Evolutionary conservation across 1,140 invertebrate species (phyloP), one percentile per base, ranked within the genome.

Genomic region (Protaetia brevitarsis): DNA sequence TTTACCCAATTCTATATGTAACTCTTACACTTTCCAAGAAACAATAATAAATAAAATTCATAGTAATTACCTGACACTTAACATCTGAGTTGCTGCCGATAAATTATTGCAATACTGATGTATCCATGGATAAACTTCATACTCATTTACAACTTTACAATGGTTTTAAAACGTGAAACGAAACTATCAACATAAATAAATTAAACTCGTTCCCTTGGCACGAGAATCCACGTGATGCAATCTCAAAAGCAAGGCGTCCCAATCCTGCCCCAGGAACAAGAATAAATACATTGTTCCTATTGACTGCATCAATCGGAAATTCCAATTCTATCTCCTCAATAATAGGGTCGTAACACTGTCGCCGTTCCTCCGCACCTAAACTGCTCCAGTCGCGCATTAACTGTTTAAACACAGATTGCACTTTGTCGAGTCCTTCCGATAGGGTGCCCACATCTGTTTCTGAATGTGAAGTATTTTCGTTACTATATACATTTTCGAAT

Each of bases 201-300:
- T 94, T 96, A 80, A 96, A 98, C 82, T 99, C 97, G 77, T 99
- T 99, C 68, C 96, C 97, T 82, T 98, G 93, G 74, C 95, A 97
- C 5, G 84, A 86, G 78, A 91, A 99, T 3, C 96, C 97, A 36
- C 87, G 81, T 67, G 84, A 86, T 0, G 96, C 95, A 10, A 99
- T 88, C 81, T 99, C 97, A 82, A 91, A 98, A 0, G 95, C 92
- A 0, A 99, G 81, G 65, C 97, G 82, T 1, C 96, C 96, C 3
- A 99, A 81, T 0, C 97, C 97, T 19, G 96, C 94, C 10, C 97
- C 97, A 16, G 97, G 96, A 23, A 98, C 95, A 63, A 99, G 79
- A 65, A 99, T 86, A 73, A 88, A 87, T 5, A 97, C 82, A 27
- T 85, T 73, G 58, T 79, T 76, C 2, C 79, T 71, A 66, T 79